Conservation (phyloP, 2,113 vertebrate genomes). For the Corythornis cristatus region DNA sequence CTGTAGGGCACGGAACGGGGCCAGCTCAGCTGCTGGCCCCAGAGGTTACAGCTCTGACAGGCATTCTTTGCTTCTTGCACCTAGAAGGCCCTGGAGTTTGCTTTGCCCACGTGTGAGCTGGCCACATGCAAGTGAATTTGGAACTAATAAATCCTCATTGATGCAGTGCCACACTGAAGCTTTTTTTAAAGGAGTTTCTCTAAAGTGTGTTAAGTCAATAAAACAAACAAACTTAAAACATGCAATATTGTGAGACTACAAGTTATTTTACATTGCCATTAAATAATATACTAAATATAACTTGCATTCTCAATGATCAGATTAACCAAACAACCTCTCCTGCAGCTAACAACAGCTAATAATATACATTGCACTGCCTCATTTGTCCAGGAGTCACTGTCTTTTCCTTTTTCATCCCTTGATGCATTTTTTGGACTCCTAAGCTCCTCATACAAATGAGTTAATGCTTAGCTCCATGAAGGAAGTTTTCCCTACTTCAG, state of each 20-base stretch:
- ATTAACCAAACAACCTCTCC: not conserved
- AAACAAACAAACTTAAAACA: not conserved
- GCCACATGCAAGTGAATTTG: fast-evolving
- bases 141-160: not conserved
- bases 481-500: not conserved
- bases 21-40: not conserved
- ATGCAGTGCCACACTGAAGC: not conserved
- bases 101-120: not conserved
- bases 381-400: not conserved
- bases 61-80: not conserved
- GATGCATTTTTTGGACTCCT: not conserved
- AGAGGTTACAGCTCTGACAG: not conserved
- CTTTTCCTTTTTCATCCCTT: not conserved
- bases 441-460: not conserved
- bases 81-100: not conserved
- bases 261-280: not conserved
- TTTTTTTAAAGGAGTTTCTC: not conserved
- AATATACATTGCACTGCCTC: not conserved
- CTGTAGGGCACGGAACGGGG: not conserved
- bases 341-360: not conserved
- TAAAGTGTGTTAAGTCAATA: not conserved
- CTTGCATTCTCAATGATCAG: not conserved
- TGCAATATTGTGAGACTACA: not conserved
- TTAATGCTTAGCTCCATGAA: not conserved
- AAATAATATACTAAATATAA: not conserved